Evolutionary conservation across 1,140 invertebrate genomes (phyloP), one percentile per base, ranked within the genome.

Genomic region (Stegodyphus mimosarum): DNA sequence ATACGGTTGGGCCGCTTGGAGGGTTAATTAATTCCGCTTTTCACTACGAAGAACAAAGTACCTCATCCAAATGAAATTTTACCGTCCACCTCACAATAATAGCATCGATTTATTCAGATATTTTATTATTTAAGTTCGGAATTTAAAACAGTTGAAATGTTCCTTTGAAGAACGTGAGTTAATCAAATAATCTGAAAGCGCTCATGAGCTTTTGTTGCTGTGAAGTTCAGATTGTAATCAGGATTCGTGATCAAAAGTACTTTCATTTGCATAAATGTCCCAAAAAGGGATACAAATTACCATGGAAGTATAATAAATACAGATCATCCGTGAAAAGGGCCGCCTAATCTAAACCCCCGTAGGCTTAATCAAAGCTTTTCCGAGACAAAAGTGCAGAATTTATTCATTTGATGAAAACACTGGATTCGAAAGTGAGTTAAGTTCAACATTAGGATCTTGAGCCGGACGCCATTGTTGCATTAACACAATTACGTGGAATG

Each of bases 271-370:
- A 77, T 77, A 77, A n/a, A 77, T 77, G 52, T 13, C 15, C n/a
- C 13, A 77, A 67, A 67, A 76, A 76, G 51, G n/a, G 55, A 76
- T 66, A 67, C 60, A 77, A 77, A 66, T 77, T 77, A 63, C 75
- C 51, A 13, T 51, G 60, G 48, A 15, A 15, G 63, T 60, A 77
- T 77, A 77, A 77, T 77, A 89, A 73, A 87, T 86, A 15, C 87
- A 88, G 75, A 77, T 77, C 75, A 77, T 77, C 60, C 50, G 67
- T 77, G 52, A 67, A 67, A 77, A 66, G 64, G 33, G 5, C 49
- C 67, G 48, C 17, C 63, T 67, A 13, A 11, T 9, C 17, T 6
- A 15, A 52, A 17, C 53, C 75, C 53, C 63, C 11, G 17, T 49
- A 48, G 75, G 67, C 60, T 77, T 77, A 52, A 77, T 75, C 49